Evolutionary conservation across 2,113 vertebrate species (phyloP).

Genomic region (Rhynchomys soricoides): DNA sequence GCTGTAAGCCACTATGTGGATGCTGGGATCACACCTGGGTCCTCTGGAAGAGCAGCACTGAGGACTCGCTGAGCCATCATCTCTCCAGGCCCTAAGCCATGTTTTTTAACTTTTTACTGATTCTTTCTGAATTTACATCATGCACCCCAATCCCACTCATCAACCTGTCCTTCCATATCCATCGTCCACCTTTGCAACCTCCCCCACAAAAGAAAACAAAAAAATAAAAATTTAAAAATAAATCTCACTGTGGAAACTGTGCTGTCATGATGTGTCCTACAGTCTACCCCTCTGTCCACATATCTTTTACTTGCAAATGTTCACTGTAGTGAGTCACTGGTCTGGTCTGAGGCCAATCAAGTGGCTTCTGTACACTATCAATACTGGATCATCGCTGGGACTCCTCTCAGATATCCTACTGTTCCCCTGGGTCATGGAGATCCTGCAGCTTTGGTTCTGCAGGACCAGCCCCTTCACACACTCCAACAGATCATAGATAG

Average conservation of each 20-base stretch:
- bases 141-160: not conserved
- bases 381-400: not conserved
- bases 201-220: not conserved
- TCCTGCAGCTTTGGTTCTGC: not conserved
- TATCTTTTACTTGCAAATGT: not conserved
- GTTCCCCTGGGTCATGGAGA: not conserved
- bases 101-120: not conserved
- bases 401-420: not conserved
- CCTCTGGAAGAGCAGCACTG: not conserved
- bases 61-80: not conserved
- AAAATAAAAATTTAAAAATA: not conserved
- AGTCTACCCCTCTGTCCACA: not conserved
- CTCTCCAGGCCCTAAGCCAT: not conserved
- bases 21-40: not conserved
- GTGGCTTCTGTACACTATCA: not conserved
- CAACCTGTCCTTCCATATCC: not conserved
- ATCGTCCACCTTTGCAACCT: not conserved
- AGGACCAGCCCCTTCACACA: not conserved
- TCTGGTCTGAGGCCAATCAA: not conserved
- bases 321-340: not conserved
- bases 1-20: not conserved
- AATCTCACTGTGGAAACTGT: not conserved
- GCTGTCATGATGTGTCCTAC: not conserved
- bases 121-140: not conserved
- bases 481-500: not conserved